A percentile compares a stretch with the other conserved stretches of the same genome.
phyloP scores from a whole-genome alignment of 2,888 invertebrate species.

The Sepioteuthis lessoniana region DNA sequence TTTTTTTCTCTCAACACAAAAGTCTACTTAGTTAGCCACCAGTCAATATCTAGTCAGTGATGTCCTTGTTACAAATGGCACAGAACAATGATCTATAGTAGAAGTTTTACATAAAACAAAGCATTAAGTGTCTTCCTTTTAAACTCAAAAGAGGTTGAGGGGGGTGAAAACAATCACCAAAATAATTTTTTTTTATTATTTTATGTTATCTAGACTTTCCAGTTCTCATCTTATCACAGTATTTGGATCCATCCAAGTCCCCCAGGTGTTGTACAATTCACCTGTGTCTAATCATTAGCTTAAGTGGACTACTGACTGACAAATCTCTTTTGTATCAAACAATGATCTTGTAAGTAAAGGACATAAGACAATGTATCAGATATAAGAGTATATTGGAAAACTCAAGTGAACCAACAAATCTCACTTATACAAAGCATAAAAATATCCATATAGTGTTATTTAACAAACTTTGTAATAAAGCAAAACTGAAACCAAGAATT shows the following conservation, averaged over 20 bases:
- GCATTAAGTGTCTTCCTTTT: too few species aligned
- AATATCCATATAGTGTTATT: too few species aligned
- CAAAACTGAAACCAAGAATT: too few species aligned
- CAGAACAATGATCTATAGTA: not conserved
- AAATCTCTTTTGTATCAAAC: too few species aligned
- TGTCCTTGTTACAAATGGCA: not conserved
- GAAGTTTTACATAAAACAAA: not conserved
- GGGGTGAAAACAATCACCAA: not conserved
- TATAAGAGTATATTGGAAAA: too few species aligned
- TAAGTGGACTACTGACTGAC: too few species aligned
- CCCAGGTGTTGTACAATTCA: not conserved
- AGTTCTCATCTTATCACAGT: not conserved
- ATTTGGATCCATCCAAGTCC: not conserved
- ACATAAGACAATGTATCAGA: too few species aligned
- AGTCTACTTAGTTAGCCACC: not conserved
- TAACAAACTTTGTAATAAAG: too few species aligned
- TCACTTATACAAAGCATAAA: too few species aligned
- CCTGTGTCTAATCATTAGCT: too few species aligned
- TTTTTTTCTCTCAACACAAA: not conserved
- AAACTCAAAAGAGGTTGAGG: not conserved
- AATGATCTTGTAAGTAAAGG: too few species aligned
- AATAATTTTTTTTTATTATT: not conserved
- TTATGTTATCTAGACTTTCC: not conserved
- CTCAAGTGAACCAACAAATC: too few species aligned
- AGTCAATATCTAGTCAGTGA: not conserved